Evolutionary conservation across 2,888 invertebrate genomes (phyloP).

Genomic region (Coleophora flavipennella): DNA sequence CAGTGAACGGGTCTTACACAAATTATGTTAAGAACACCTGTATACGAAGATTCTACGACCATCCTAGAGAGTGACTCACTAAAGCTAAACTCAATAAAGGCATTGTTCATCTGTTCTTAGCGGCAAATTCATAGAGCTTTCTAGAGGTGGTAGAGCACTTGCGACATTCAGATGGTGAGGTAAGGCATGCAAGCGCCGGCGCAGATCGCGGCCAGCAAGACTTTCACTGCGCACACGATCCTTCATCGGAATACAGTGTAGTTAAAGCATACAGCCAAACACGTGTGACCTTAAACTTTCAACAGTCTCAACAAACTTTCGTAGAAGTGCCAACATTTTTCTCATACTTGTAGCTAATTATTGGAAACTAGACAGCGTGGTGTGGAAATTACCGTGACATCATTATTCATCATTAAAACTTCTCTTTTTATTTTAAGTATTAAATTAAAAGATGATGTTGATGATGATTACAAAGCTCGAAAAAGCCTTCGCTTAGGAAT

Average conservation of each 20-base stretch:
- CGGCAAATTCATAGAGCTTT: conserved; percentile 55
- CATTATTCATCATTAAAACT: conserved; percentile 3
- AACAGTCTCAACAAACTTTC: conserved; percentile 6
- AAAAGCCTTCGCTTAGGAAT: too few relatives aligned
- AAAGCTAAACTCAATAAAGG: conserved; percentile 25
- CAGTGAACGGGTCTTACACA: too few relatives aligned
- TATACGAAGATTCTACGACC: too few relatives aligned
- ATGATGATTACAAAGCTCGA: not conserved
- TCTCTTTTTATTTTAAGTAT: conserved; percentile 6
- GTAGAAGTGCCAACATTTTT: not conserved
- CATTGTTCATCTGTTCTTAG: conserved; percentile 16
- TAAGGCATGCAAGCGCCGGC: not conserved
- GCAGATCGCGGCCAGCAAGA: conserved; percentile 17
- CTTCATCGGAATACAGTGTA: conserved; percentile 12
- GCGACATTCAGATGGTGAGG: conserved; percentile 33
- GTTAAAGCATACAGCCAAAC: conserved; percentile 9
- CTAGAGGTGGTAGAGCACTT: conserved; percentile 45
- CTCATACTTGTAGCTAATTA: conserved; percentile 8
- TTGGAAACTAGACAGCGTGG: too few relatives aligned
- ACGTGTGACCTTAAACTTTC: conserved; percentile 31
- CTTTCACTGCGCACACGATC: conserved; percentile 51
- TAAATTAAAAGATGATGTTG: not conserved
- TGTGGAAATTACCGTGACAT: not conserved
- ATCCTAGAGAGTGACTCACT: conserved; percentile 18
- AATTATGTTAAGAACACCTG: too few relatives aligned